Evolutionary conservation across 2,113 vertebrate species (phyloP).

Genomic region (Fulmarus glacialis): DNA sequence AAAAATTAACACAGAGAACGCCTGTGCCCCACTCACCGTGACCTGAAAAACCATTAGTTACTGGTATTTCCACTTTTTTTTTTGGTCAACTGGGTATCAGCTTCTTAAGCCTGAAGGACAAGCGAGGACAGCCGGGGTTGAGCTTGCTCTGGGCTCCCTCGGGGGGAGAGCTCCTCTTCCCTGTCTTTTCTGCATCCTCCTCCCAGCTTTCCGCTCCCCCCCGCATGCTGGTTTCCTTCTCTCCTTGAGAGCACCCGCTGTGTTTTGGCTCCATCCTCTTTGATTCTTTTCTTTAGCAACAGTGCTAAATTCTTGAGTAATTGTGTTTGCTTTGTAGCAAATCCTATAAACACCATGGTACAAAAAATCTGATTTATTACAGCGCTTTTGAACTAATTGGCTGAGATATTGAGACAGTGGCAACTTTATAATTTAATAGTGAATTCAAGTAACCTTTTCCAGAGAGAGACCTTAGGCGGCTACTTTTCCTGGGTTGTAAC

Average conservation of each 20-base stretch:
- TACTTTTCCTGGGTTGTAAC: not conserved
- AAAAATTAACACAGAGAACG: not conserved
- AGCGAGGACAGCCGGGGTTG: too few relatives aligned
- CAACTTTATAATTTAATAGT: not conserved
- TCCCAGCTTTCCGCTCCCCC: not conserved
- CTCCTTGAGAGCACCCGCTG: not conserved
- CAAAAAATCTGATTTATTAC: not conserved
- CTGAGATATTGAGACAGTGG: not conserved
- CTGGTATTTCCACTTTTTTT: not conserved
- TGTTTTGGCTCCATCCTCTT: not conserved
- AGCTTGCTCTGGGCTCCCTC: not conserved
- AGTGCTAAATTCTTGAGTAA: not conserved
- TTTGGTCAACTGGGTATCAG: too few relatives aligned
- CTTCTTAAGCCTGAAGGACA: not conserved
- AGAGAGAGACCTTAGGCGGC: not conserved
- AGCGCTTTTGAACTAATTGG: not conserved
- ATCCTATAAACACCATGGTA: not conserved
- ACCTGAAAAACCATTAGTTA: not conserved
- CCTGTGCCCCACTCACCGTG: accelerated
- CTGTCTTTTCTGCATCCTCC: not conserved
- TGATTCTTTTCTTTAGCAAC: not conserved
- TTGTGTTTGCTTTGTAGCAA: not conserved
- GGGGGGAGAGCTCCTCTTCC: not conserved
- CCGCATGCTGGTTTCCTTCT: not conserved
- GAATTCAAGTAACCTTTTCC: not conserved